Conservation (phyloP, 92 coral and sea anemone genomes). For the Meandrina meandrites region DNA sequence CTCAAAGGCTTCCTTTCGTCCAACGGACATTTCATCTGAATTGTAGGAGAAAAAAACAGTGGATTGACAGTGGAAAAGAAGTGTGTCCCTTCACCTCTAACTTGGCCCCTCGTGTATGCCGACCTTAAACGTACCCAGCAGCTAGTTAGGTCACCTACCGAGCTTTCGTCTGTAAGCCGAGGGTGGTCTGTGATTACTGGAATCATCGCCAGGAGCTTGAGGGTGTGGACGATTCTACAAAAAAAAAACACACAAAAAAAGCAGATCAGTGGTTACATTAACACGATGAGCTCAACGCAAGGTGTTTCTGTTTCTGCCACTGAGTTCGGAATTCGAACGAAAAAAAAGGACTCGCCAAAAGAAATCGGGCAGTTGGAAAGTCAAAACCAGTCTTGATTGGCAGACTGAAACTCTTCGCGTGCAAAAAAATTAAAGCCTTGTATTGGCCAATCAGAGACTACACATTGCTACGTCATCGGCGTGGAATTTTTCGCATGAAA, state of each 20-base stretch:
- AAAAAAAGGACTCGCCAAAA: too few species aligned
- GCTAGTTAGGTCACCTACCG: slow-evolving; percentile 46
- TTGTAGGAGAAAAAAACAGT: background rate
- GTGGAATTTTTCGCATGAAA: too few species aligned
- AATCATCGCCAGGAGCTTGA: slow-evolving; percentile 47
- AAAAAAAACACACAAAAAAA: background rate
- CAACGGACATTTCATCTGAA: slow-evolving; percentile 95
- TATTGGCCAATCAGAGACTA: background rate
- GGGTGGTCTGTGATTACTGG: slow-evolving; percentile 46
- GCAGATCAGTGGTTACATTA: background rate
- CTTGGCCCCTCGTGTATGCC: too few species aligned
- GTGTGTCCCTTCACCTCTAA: background rate
- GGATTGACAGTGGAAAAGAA: background rate
- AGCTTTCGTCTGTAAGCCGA: slow-evolving; percentile 81
- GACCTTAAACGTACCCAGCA: background rate
- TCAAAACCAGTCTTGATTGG: too few species aligned
- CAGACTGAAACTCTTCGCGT: too few species aligned
- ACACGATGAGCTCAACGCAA: too few species aligned
- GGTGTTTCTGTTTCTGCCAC: too few species aligned
- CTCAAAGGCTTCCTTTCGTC: slow-evolving; percentile 96
- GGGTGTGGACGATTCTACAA: slow-evolving; percentile 58
- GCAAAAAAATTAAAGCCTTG: too few species aligned
- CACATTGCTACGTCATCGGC: too few species aligned
- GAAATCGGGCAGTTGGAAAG: too few species aligned
- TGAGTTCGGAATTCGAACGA: too few species aligned